Conservation (phyloP, 2,113 vertebrate species). For the Pseudorhombus dupliciocellatus region DNA sequence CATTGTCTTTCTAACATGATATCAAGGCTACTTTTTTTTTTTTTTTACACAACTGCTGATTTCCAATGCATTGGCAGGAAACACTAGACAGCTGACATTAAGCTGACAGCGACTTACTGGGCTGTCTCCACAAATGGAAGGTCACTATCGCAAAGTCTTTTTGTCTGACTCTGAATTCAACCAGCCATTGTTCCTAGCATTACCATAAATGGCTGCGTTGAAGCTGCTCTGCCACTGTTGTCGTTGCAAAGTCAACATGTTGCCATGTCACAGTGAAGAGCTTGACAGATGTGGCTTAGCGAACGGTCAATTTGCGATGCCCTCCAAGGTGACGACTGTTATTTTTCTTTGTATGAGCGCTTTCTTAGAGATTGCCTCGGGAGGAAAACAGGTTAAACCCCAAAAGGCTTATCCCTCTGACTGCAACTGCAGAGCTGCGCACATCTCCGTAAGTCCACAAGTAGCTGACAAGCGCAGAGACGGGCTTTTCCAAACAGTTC, state of each 20-base stretch:
- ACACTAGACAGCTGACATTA: neutral
- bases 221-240: neutral
- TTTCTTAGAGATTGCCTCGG: conserved; percentile 22
- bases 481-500: conserved; percentile 2
- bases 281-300: conserved; percentile 2
- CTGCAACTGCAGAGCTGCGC: neutral
- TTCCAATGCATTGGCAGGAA: neutral
- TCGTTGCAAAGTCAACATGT: neutral
- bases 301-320: conserved; percentile 5
- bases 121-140: neutral
- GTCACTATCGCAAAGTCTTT: neutral
- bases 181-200: neutral
- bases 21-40: neutral
- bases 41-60: neutral
- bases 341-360: conserved; percentile 7
- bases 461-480: neutral
- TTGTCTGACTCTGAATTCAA: neutral
- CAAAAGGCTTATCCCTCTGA: conserved; percentile 28
- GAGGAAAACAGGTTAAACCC: conserved; percentile 10
- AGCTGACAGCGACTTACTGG: neutral
- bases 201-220: neutral
- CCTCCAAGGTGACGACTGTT: conserved; percentile 7
- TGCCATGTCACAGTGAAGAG: neutral
- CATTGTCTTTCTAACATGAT: neutral
- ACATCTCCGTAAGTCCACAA: conserved; percentile 4